Conservation (phyloP, 2,888 invertebrate genomes). For the Tiliacea aurago region DNA sequence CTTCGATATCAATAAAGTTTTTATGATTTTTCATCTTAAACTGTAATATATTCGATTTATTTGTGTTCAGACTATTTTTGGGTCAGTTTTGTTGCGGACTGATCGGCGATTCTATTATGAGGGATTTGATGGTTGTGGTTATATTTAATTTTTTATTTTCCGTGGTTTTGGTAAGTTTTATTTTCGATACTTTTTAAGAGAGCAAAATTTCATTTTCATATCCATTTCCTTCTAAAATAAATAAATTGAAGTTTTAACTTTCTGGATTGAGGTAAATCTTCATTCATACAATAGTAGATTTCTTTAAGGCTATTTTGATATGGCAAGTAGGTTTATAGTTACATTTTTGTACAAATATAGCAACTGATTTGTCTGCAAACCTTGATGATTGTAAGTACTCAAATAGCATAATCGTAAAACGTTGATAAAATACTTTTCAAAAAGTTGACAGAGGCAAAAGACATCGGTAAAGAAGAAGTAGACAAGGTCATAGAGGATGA, state of each 20-base stretch:
- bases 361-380: background rate
- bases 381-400: background rate
- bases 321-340: background rate
- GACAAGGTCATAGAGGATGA: constrained; percentile 86
- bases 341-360: background rate
- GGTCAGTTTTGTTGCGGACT: constrained; percentile 43
- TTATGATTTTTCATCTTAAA: constrained; percentile 80
- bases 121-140: constrained; percentile 63
- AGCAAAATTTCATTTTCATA: background rate
- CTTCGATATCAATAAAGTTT: constrained; percentile 78
- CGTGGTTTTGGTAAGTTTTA: constrained; percentile 73
- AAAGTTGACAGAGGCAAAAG: constrained; percentile 66
- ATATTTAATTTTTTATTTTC: constrained; percentile 66
- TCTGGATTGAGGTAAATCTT: background rate
- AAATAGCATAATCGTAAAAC: background rate
- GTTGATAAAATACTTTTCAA: background rate
- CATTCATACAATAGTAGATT: background rate
- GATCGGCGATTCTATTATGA: constrained; percentile 64
- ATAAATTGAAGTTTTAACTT: background rate
- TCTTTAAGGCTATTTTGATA: background rate
- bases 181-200: background rate
- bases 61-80: constrained; percentile 70
- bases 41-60: constrained; percentile 69
- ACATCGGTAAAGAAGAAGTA: constrained; percentile 78
- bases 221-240: background rate